A percentile compares a stretch with the other conserved stretches of the same genome.
phyloP scores from a whole-genome alignment of 2,113 vertebrate species.

The Coturnix japonica region DNA sequence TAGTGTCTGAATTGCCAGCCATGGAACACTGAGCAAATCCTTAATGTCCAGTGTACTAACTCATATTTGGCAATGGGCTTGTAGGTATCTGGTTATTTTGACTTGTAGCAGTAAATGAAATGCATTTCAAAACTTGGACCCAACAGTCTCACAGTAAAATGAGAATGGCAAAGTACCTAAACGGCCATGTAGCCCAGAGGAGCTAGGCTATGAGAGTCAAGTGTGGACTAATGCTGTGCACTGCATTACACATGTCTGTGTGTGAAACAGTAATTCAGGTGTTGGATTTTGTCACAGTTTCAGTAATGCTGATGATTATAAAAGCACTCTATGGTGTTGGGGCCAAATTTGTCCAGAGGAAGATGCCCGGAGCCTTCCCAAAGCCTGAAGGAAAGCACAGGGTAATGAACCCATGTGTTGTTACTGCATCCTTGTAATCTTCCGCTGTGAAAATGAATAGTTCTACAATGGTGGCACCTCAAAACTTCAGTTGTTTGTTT shows the following conservation, averaged over 20 bases:
- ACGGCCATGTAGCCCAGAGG: neutral
- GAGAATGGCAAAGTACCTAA: neutral
- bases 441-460: neutral
- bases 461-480: neutral
- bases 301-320: neutral
- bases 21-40: neutral
- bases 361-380: neutral
- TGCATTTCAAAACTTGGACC: neutral
- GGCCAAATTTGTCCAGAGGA: neutral
- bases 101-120: neutral
- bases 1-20: neutral
- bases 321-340: neutral
- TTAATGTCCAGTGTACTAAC: neutral
- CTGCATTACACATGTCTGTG: rapidly evolving
- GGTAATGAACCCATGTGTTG: rapidly evolving
- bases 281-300: neutral
- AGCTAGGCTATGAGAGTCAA: neutral
- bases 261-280: neutral
- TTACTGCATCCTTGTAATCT: neutral
- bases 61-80: neutral
- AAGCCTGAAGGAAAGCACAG: neutral
- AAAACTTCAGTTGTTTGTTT: neutral
- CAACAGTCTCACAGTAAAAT: neutral
- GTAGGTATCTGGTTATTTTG: neutral
- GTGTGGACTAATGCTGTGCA: too few species aligned